A percentile compares a stretch with the other conserved stretches of the same genome.
These are phyloP conservation scores for Pterostichus niger DNA, from an alignment of 2,888 invertebrate genomes.

Conservation along the genomic window DNA sequence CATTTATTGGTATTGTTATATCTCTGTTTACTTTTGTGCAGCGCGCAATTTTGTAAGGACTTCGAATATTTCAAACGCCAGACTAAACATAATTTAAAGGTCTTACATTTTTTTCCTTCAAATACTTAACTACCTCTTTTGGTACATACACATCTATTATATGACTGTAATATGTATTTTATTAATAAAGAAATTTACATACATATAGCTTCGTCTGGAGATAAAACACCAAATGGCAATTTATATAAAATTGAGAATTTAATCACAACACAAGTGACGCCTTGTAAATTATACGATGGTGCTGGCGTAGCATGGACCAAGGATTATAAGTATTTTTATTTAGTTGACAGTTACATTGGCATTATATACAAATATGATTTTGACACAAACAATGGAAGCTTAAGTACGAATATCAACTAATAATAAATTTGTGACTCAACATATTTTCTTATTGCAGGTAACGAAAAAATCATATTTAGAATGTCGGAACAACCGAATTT, in stretches of 20 bases:
- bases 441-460: constrained; percentile 12
- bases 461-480: constrained; percentile 21
- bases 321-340: constrained; percentile 51
- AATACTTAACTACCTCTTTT: too few relatives aligned
- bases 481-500: constrained; percentile 12
- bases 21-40: too few relatives aligned
- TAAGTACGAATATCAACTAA: constrained; percentile 6
- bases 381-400: constrained; percentile 6
- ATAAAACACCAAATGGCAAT: neutral
- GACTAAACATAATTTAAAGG: too few relatives aligned
- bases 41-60: too few relatives aligned
- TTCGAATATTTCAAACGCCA: too few relatives aligned
- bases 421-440: neutral
- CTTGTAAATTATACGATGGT: neutral
- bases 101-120: too few relatives aligned
- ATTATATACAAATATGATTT: constrained; percentile 53
- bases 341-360: constrained; percentile 42
- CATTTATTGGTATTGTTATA: too few relatives aligned
- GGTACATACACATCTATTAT: neutral
- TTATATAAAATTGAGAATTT: constrained; percentile 53
- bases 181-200: neutral
- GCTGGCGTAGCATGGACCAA: constrained; percentile 48
- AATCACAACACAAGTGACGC: constrained; percentile 26
- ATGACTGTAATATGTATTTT: neutral
- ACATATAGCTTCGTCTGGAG: constrained; percentile 20